Evolutionary conservation across 2,113 vertebrate species (phyloP).

Genomic region (Athene noctua): DNA sequence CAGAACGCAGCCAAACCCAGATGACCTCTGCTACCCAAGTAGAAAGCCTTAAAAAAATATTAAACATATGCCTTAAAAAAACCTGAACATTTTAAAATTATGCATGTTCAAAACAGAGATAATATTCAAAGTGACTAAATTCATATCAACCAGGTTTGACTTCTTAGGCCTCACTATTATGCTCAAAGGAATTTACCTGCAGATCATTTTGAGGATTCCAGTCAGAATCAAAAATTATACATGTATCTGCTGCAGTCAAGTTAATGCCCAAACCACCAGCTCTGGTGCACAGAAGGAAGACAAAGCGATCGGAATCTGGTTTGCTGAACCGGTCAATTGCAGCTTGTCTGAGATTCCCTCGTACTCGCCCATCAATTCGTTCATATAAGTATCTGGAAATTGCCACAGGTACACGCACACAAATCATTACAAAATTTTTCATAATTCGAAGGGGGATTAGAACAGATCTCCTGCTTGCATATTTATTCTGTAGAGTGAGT

Average conservation of each 20-base stretch:
- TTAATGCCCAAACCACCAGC: constrained; percentile 97
- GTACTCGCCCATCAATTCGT: constrained; percentile 93
- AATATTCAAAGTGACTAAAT: background rate
- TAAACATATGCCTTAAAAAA: background rate
- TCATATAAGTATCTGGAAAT: constrained; percentile 90
- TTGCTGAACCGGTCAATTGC: constrained; percentile 99
- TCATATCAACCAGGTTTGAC: background rate
- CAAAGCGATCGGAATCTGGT: constrained; percentile 95
- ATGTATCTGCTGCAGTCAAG: constrained; percentile 96
- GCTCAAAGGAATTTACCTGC: constrained; percentile 79
- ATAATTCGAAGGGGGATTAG: fast-evolving
- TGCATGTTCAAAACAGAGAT: background rate
- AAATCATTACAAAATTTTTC: background rate
- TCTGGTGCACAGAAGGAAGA: constrained; percentile 95
- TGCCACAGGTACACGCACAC: background rate
- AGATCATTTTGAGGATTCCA: constrained; percentile 99
- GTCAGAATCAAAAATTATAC: constrained; percentile 99
- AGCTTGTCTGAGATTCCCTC: constrained; percentile 94
- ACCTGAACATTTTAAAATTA: fast-evolving
- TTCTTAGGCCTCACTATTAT: background rate
- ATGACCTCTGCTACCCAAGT: background rate
- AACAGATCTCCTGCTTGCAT: background rate
- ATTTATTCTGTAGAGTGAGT: background rate
- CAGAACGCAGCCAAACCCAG: background rate
- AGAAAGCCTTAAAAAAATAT: background rate